phyloP scores from a whole-genome alignment of 2,797 vertebrate genomes.

The Hafferia zeledoni region DNA sequence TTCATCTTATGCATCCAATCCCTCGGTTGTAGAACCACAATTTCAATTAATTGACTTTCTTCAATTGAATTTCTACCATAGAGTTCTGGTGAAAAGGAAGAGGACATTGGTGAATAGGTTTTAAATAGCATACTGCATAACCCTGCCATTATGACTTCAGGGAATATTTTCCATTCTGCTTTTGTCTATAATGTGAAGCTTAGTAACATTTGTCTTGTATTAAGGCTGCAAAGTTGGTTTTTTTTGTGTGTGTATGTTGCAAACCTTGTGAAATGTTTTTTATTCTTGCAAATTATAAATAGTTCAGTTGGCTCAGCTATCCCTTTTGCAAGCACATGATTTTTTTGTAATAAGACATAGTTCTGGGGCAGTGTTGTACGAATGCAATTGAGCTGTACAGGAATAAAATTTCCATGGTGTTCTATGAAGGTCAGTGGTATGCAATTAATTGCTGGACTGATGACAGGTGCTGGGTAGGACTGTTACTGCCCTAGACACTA shows the following conservation, averaged over 20 bases:
- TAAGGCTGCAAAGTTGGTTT: background rate
- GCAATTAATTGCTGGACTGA: slow-evolving; percentile 81
- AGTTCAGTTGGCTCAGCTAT: slow-evolving; percentile 27
- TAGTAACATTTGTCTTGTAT: slow-evolving; percentile 32
- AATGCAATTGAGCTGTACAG: slow-evolving; percentile 77
- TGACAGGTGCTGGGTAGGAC: slow-evolving; percentile 79
- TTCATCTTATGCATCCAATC: background rate
- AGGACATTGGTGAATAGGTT: slow-evolving; percentile 38
- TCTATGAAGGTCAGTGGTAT: slow-evolving; percentile 79
- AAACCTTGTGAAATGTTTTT: slow-evolving; percentile 38
- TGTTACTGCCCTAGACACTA: slow-evolving; percentile 74
- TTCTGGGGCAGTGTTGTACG: slow-evolving; percentile 76
- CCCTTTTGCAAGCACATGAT: slow-evolving; percentile 72
- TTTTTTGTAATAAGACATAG: slow-evolving; percentile 73
- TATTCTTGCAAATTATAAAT: slow-evolving; percentile 41
- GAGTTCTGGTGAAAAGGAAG: slow-evolving; percentile 16
- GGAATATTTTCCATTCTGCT: slow-evolving; percentile 55
- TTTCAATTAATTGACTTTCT: slow-evolving; percentile 41
- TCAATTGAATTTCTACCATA: slow-evolving; percentile 16
- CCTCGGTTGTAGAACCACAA: background rate
- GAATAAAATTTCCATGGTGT: slow-evolving; percentile 88
- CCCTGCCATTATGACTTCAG: slow-evolving; percentile 49
- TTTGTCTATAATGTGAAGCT: slow-evolving; percentile 43
- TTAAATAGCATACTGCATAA: slow-evolving; percentile 46
- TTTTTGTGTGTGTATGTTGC: background rate